A percentile compares a stretch with the other conserved stretches of the same genome.
phyloP scores from a whole-genome alignment of 2,797 vertebrate genomes.

The Arctocebus calabarensis region DNA sequence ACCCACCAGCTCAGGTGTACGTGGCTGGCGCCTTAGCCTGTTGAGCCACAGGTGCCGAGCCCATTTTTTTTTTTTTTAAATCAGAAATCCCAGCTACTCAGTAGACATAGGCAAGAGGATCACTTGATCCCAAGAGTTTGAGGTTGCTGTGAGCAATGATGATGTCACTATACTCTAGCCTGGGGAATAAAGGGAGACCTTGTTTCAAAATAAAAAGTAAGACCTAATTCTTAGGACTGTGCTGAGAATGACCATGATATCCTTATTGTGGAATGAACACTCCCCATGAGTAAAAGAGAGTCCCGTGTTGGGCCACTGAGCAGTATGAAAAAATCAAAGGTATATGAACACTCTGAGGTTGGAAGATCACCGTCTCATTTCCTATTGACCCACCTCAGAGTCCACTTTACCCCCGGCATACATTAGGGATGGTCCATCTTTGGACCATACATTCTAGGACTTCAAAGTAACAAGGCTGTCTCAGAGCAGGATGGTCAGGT shows the following conservation, averaged over 20 bases:
- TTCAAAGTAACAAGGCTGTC: background rate
- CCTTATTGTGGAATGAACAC: background rate
- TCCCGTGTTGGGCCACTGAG: background rate
- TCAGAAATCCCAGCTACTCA: background rate
- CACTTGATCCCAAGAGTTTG: background rate
- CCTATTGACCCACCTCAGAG: background rate
- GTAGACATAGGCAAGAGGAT: background rate
- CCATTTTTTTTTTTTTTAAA: too few species aligned
- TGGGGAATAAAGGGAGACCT: background rate
- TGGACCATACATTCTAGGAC: background rate
- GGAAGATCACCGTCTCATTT: background rate
- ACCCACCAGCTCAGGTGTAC: too few species aligned
- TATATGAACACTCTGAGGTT: background rate
- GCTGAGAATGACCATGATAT: conserved; percentile 2
- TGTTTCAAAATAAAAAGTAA: background rate
- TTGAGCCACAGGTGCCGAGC: too few species aligned
- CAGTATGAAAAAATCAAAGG: background rate
- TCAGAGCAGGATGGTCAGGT: background rate
- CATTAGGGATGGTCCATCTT: background rate
- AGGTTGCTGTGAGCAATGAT: background rate
- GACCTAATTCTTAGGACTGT: conserved; percentile 1
- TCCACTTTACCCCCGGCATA: background rate
- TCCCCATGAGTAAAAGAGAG: background rate
- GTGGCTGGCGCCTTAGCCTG: too few species aligned
- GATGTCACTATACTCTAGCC: background rate